Evolutionary conservation across 2,888 invertebrate species (phyloP), one percentile per base, ranked within the genome.

Genomic region (Platerodrilus igneus): DNA sequence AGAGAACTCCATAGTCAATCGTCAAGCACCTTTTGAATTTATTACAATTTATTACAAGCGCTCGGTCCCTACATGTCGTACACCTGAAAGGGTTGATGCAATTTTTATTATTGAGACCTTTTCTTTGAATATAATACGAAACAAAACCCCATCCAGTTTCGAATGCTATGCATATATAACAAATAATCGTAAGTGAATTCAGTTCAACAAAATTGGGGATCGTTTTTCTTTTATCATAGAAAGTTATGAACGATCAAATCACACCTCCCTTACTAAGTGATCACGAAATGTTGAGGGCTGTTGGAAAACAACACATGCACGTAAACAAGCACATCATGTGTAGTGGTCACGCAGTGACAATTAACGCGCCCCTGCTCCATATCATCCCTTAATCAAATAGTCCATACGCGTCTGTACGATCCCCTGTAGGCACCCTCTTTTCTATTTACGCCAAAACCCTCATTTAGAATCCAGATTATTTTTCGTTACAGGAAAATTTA

Each of bases 291-390:
- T 43, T 29, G 43, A 28, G 23, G 19, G 33, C 39, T 26, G 58
- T 58, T 56, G n/a, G n/a, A n/a, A n/a, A n/a, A n/a, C n/a, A 56
- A 59, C 59, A 57, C 48, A 52, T 48, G 42, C 43, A 45, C 54
- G 30, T 39, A 43, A 43, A 43, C 38, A 43, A 36, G 39, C 43
- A 38, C 38, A 39, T 43, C 43, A 43, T 43, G 43, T 39, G 39
- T 31, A 39, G 38, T 39, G 43, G 43, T 43, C 43, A 43, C 43
- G 43, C 56, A 51, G 52, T 51, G 56, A 59, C 62, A 62, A 62
- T 62, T 62, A 62, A 62, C 62, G 59, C 60, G 57, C 62, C 60
- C 61, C 57, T 50, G 48, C 50, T 46, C 51, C 52, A 54, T 52
- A 58, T 58, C 57, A 55, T 55, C 54, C 52, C 57, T n/a, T 57